These are phyloP conservation scores for Spinus pinus DNA, from an alignment of 2,797 vertebrate species.

Conservation along the genomic window DNA sequence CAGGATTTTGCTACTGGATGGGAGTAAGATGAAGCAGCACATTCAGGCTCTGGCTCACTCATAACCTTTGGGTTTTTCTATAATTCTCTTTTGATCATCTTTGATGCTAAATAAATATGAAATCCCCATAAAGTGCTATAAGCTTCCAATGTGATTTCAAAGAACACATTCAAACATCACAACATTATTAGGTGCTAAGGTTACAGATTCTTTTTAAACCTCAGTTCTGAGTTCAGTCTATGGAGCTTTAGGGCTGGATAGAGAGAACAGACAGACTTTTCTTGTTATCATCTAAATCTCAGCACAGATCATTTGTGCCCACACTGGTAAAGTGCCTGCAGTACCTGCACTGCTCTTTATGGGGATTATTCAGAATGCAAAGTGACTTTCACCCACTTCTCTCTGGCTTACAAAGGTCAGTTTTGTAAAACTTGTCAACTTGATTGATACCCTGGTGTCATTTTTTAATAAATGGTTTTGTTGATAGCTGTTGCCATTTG, in stretches of 20 bases:
- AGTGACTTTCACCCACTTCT: background rate
- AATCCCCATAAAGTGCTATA: background rate
- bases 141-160: background rate
- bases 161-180: background rate
- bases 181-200: background rate
- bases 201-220: background rate
- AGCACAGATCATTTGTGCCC: background rate
- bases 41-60: background rate
- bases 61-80: background rate
- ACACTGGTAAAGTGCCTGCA: background rate
- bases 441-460: conserved; percentile 69
- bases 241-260: background rate
- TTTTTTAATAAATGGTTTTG: conserved; percentile 54
- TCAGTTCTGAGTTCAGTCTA: background rate
- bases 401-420: conserved; percentile 46
- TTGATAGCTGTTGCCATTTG: conserved; percentile 38
- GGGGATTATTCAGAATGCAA: background rate
- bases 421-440: conserved; percentile 56
- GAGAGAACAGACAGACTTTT: background rate
- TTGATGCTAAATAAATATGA: conserved; percentile 17
- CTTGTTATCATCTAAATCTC: background rate
- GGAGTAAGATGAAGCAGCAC: background rate
- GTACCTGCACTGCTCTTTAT: background rate
- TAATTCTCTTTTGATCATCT: conserved; percentile 15
- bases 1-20: background rate